These are phyloP conservation scores for Gadopsis marmoratus DNA, from an alignment of 2,797 vertebrate genomes.

Conservation along the genomic window DNA sequence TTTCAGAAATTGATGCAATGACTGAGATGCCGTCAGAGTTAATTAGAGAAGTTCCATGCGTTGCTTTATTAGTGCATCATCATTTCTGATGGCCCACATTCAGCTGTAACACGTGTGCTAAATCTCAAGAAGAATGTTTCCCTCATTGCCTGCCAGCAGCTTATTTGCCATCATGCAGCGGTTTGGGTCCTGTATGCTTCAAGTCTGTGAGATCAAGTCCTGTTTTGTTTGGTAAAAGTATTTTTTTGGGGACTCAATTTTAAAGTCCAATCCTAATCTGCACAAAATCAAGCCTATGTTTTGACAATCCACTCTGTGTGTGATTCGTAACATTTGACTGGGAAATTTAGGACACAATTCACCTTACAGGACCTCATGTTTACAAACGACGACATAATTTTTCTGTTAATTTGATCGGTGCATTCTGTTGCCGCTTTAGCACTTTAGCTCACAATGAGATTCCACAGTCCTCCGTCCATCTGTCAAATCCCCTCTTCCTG, in stretches of 20 bases:
- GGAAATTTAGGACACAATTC: conserved; percentile 22
- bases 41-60: neutral
- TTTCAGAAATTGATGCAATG: neutral
- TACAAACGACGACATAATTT: conserved; percentile 32
- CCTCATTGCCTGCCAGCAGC: neutral
- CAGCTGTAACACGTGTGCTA: conserved; percentile 5
- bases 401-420: conserved; percentile 41
- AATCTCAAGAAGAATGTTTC: conserved; percentile 18
- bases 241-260: neutral
- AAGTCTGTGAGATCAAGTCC: neutral
- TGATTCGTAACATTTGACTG: neutral
- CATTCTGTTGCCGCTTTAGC: conserved; percentile 27
- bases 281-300: conserved; percentile 1
- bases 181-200: conserved; percentile 10
- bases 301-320: conserved; percentile 28
- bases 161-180: neutral
- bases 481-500: conserved; percentile 71
- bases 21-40: neutral
- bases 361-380: conserved; percentile 40
- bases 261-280: neutral
- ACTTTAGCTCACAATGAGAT: conserved; percentile 42
- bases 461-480: conserved; percentile 56
- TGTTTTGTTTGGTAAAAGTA: neutral
- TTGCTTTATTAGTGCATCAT: neutral
- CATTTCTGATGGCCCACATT: neutral